These are phyloP conservation scores for Petrophora chlorosata DNA, from an alignment of 2,888 invertebrate species.

Conservation along the genomic window DNA sequence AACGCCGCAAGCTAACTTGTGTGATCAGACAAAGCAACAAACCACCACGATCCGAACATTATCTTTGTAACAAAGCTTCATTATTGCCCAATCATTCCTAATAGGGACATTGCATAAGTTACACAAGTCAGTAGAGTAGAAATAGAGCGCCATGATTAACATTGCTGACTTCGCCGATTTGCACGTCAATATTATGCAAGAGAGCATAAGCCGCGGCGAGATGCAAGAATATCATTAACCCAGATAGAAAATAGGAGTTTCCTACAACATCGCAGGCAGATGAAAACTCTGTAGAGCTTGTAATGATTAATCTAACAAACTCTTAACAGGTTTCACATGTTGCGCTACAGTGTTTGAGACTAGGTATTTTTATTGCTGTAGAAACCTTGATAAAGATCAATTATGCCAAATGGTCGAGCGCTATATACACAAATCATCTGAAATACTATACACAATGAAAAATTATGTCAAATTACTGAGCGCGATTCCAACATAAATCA, in stretches of 20 bases:
- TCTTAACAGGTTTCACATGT: constrained; percentile 9
- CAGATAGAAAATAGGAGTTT: constrained; percentile 35
- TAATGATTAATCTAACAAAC: constrained; percentile 6
- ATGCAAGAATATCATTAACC: constrained; percentile 37
- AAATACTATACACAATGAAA: not conserved
- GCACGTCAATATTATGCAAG: constrained; percentile 48
- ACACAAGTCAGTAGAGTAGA: constrained; percentile 45
- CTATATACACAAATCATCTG: constrained; percentile 7
- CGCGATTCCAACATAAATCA: not conserved
- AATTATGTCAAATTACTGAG: not conserved
- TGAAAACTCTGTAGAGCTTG: constrained; percentile 13
- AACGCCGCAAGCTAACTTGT: too few species aligned
- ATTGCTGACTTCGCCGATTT: constrained; percentile 39
- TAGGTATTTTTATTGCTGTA: constrained; percentile 13
- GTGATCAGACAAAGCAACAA: not conserved
- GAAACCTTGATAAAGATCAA: constrained; percentile 1
- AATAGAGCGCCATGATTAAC: constrained; percentile 41
- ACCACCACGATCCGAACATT: not conserved
- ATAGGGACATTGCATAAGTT: constrained; percentile 39
- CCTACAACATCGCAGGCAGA: constrained; percentile 16
- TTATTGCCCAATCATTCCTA: constrained; percentile 14
- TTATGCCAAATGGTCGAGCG: not conserved
- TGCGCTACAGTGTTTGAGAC: not conserved
- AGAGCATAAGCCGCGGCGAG: constrained; percentile 34
- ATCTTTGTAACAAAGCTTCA: constrained; percentile 16